A percentile compares a stretch with the other conserved stretches of the same genome.
Conservation (phyloP, 2,797 vertebrate genomes). For the Myiothlypis chrysogaster region DNA sequence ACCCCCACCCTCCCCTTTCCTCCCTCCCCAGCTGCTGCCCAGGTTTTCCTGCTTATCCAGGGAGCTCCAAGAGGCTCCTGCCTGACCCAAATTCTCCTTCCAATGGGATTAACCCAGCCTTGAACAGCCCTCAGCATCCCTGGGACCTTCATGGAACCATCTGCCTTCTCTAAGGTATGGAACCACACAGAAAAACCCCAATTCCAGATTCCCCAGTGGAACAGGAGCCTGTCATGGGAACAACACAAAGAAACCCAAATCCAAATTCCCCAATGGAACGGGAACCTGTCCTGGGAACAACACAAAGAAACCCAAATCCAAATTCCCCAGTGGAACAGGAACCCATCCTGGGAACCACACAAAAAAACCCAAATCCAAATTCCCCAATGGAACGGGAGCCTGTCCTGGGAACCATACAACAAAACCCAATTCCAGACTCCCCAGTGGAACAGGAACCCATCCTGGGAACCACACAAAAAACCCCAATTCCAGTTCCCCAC, state of each 20-base stretch:
- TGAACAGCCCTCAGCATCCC: slow-evolving; percentile 37
- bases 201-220: not conserved
- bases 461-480: too few relatives aligned
- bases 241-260: not conserved
- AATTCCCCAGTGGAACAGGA: too few relatives aligned
- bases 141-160: slow-evolving; percentile 12
- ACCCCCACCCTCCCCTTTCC: fast-evolving
- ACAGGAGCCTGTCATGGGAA: not conserved
- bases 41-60: not conserved
- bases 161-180: slow-evolving; percentile 22
- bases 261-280: not conserved
- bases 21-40: not conserved
- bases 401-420: too few relatives aligned
- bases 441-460: too few relatives aligned
- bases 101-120: slow-evolving; percentile 41
- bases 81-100: slow-evolving; percentile 33
- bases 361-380: too few relatives aligned
- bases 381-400: too few relatives aligned
- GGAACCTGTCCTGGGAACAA: not conserved
- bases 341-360: too few relatives aligned
- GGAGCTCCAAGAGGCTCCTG: not conserved
- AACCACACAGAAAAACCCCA: slow-evolving; percentile 8
- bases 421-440: too few relatives aligned
- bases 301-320: not conserved
- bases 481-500: not conserved